These are phyloP conservation scores for Colossoma macropomum DNA, from an alignment of 2,113 vertebrate genomes.

Conservation along the genomic window DNA sequence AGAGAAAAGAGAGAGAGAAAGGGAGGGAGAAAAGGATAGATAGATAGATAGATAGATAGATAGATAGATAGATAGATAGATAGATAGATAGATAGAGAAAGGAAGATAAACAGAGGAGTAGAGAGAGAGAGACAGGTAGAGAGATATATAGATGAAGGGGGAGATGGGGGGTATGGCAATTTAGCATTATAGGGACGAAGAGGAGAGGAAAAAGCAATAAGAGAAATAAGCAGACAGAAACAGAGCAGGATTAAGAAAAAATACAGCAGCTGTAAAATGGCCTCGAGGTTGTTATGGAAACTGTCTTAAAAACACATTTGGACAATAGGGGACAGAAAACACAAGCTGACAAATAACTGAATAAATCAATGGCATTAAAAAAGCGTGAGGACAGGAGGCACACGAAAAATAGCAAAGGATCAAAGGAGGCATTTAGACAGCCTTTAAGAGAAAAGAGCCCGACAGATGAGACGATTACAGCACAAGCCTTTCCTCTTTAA, in stretches of 20 bases:
- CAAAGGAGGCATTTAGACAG: slow-evolving; percentile 41
- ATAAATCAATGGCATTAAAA: slow-evolving; percentile 70
- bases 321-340: slow-evolving; percentile 45
- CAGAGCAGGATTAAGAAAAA: slow-evolving; percentile 62
- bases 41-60: too few relatives aligned
- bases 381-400: slow-evolving; percentile 24
- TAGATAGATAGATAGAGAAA: too few relatives aligned
- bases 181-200: background rate
- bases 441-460: slow-evolving; percentile 22
- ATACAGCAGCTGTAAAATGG: slow-evolving; percentile 50
- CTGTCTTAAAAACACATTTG: slow-evolving; percentile 48
- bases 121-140: too few relatives aligned
- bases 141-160: too few relatives aligned
- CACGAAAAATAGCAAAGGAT: slow-evolving; percentile 51
- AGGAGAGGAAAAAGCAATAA: slow-evolving; percentile 14
- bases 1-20: background rate
- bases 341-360: slow-evolving; percentile 55
- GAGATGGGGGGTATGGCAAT: too few relatives aligned
- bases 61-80: too few relatives aligned
- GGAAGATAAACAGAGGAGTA: too few relatives aligned
- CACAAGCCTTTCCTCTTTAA: background rate
- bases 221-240: slow-evolving; percentile 45
- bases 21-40: too few relatives aligned
- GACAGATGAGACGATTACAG: slow-evolving; percentile 16
- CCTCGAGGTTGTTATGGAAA: slow-evolving; percentile 73